phyloP scores from a whole-genome alignment of 2,888 invertebrate genomes.

The Drosophila seclusa region DNA sequence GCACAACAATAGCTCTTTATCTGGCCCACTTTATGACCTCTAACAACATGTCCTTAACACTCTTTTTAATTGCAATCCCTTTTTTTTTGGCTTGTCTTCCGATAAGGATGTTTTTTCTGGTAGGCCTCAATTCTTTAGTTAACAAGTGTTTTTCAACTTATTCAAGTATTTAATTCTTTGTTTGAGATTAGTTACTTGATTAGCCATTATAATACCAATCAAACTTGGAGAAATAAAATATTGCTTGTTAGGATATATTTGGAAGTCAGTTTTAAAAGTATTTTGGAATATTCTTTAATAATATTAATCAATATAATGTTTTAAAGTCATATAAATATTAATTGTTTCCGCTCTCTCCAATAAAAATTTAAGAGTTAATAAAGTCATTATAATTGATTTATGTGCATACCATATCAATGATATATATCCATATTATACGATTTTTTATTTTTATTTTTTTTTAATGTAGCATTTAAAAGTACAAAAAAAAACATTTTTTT shows the following conservation, averaged over 20 bases:
- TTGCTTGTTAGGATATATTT: not conserved
- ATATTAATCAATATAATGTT: too few species aligned
- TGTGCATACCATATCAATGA: not conserved
- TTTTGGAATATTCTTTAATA: not conserved
- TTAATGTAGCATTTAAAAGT: too few species aligned
- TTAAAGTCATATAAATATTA: not conserved
- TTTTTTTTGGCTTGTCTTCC: not conserved
- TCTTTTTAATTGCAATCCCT: conserved; percentile 40
- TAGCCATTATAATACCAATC: not conserved
- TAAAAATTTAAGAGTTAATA: not conserved
- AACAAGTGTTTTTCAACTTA: not conserved
- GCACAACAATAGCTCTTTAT: conserved; percentile 49
- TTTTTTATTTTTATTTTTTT: too few species aligned
- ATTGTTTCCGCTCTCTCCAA: not conserved
- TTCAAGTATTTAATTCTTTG: not conserved
- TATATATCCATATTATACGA: not conserved
- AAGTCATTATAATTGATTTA: not conserved
- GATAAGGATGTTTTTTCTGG: conserved; percentile 16
- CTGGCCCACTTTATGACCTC: conserved; percentile 47
- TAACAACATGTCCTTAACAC: conserved; percentile 72
- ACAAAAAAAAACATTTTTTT: not conserved
- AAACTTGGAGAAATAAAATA: not conserved
- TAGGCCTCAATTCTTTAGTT: not conserved
- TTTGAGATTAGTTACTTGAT: not conserved
- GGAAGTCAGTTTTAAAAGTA: not conserved